Conservation (phyloP, 1,140 invertebrate species). For the Ephestia elutella region DNA sequence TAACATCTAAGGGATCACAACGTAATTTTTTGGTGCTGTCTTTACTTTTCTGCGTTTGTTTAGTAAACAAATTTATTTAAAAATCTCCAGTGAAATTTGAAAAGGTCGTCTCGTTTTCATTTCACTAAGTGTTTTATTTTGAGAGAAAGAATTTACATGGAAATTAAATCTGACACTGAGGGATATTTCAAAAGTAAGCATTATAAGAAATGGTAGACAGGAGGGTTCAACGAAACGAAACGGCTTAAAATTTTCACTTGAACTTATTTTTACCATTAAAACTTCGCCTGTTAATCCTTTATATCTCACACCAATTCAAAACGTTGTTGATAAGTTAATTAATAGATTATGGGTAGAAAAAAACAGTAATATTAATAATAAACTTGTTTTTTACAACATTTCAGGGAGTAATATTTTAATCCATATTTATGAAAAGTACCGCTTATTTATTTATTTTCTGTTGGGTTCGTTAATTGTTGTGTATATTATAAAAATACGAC, state of each 20-base stretch:
- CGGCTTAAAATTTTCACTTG: slow-evolving; percentile 16
- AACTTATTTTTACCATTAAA: slow-evolving; percentile 14
- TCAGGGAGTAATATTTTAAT: no score
- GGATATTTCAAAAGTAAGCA: slow-evolving; percentile 2
- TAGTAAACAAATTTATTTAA: neutral
- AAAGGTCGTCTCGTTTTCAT: neutral
- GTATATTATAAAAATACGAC: neutral
- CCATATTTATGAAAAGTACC: no score
- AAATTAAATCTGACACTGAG: slow-evolving; percentile 3
- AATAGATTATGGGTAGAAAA: no score
- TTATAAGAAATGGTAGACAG: slow-evolving; percentile 13
- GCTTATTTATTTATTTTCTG: no score
- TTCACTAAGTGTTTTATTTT: neutral
- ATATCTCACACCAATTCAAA: neutral
- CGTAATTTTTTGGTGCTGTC: no score
- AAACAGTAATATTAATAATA: no score
- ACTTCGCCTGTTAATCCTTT: slow-evolving; percentile 14
- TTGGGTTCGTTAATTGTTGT: neutral
- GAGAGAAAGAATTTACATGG: neutral
- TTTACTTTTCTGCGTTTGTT: no score
- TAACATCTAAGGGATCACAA: no score
- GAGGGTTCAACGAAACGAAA: slow-evolving; percentile 20
- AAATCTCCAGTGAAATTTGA: neutral
- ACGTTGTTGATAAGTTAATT: no score
- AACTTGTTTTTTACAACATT: no score